A percentile compares a stretch with the other conserved stretches of the same genome.
Conservation (phyloP, 2,888 invertebrate genomes). For the Catocala nupta region DNA sequence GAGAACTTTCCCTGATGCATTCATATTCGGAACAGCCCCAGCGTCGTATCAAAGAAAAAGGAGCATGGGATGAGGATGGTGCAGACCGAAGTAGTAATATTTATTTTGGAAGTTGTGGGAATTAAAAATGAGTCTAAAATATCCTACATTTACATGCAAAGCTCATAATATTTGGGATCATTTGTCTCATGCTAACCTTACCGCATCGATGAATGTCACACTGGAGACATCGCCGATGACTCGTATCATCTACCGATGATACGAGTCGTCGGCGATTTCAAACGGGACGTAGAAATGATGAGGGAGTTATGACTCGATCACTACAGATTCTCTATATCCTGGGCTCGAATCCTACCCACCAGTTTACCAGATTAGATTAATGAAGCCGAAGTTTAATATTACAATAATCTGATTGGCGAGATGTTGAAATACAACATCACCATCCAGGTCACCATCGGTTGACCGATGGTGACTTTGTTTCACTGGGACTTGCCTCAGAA, state of each 20-base stretch:
- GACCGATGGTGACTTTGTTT: conserved; percentile 86
- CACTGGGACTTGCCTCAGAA: conserved; percentile 85
- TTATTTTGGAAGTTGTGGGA: no score
- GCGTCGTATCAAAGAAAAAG: conserved; percentile 61
- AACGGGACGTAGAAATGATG: conserved; percentile 83
- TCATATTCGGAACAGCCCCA: conserved; percentile 57
- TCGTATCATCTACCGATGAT: no score
- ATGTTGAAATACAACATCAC: conserved; percentile 87
- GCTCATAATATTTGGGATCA: conserved; percentile 89
- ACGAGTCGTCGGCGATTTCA: no score
- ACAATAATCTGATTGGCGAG: conserved; percentile 83
- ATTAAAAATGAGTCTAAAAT: no score
- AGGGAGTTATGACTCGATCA: conserved; percentile 78
- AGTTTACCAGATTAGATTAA: conserved; percentile 86
- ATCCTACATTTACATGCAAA: conserved; percentile 70
- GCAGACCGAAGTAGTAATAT: conserved; percentile 52
- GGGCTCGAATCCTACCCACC: conserved; percentile 89
- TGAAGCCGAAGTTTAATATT: conserved; percentile 72
- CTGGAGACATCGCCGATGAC: conserved; percentile 88
- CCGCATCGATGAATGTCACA: conserved; percentile 81
- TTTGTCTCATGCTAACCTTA: conserved; percentile 81
- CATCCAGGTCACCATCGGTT: no score
- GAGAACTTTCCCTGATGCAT: conserved; percentile 32
- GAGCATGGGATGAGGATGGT: no score
- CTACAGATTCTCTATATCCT: conserved; percentile 88